Conservation (phyloP, 2,113 vertebrate genomes). For the Gadus macrocephalus region DNA sequence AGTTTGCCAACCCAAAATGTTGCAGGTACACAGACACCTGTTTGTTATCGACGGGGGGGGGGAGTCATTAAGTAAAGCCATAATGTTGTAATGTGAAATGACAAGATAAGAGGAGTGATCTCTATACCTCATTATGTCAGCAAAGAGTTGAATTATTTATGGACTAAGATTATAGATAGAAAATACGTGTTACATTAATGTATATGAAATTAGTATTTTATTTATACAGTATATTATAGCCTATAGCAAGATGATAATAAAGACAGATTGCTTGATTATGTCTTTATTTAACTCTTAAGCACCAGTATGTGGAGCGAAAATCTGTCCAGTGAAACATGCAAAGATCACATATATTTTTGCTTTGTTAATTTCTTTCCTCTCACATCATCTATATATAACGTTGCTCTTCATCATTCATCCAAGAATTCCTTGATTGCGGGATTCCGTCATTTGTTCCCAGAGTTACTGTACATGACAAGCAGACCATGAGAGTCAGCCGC, state of each 20-base stretch:
- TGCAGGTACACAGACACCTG: constrained; percentile 59
- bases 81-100: not conserved
- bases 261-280: constrained; percentile 23
- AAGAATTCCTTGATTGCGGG: constrained; percentile 52
- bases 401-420: constrained; percentile 55
- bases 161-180: not conserved
- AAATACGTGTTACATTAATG: not conserved
- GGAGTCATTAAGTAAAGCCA: constrained; percentile 3
- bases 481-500: constrained; percentile 53
- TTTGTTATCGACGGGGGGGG: constrained; percentile 22
- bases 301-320: constrained; percentile 21
- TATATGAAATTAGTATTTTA: too few relatives aligned
- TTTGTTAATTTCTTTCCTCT: constrained; percentile 36
- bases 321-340: constrained; percentile 60
- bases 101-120: not conserved
- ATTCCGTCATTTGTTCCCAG: constrained; percentile 38
- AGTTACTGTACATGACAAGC: constrained; percentile 40
- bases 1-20: constrained; percentile 40
- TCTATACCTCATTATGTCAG: too few relatives aligned
- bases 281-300: constrained; percentile 36
- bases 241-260: constrained; percentile 18
- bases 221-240: too few relatives aligned
- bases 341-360: constrained; percentile 55
- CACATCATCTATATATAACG: constrained; percentile 67
- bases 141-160: too few relatives aligned